Percentiles rank a stretch among this genome's conserved stretches.
Conservation (phyloP, 2,113 vertebrate species). For the Eulacestoma nigropectus region DNA sequence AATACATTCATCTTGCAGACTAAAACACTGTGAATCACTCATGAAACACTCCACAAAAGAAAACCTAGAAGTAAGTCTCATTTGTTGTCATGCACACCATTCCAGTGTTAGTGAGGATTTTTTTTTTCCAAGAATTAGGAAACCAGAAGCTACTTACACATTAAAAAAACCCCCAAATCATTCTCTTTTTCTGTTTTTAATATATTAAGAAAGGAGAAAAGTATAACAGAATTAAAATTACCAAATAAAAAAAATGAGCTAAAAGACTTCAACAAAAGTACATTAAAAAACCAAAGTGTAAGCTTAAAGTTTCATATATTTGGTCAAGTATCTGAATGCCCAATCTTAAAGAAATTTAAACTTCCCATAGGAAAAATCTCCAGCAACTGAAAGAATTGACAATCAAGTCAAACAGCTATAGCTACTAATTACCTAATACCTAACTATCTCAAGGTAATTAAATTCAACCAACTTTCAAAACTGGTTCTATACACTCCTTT, state of each 20-base stretch:
- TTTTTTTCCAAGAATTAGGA: neutral
- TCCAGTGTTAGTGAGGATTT: neutral
- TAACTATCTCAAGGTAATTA: neutral
- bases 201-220: neutral
- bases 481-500: neutral
- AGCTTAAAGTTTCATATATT: neutral
- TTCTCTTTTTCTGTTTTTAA: neutral
- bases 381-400: neutral
- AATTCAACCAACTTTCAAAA: neutral
- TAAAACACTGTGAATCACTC: neutral
- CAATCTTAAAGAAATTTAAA: neutral
- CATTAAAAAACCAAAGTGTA: neutral
- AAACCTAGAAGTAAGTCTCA: neutral
- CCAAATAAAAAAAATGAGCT: neutral
- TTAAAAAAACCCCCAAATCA: neutral
- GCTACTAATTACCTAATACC: neutral
- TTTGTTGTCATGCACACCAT: neutral
- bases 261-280: neutral
- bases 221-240: neutral
- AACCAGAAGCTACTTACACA: neutral
- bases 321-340: neutral
- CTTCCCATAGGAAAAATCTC: neutral
- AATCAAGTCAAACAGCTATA: neutral
- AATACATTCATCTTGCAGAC: neutral
- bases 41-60: neutral